Conservation (phyloP, 2,113 vertebrate species). For the Suncus etruscus region DNA sequence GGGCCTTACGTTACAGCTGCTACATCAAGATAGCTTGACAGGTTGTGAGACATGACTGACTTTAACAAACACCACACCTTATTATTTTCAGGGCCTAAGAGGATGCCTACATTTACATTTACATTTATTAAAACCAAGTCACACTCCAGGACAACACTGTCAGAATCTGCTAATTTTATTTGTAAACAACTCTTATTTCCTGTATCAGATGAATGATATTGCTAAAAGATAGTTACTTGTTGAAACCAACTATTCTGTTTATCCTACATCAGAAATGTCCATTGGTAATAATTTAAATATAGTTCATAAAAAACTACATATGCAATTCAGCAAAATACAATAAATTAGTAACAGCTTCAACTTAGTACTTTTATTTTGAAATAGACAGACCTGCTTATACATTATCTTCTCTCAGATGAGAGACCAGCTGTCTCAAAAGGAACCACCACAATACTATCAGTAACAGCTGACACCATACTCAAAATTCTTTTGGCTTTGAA, state of each 20-base stretch:
- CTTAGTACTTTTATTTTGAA: conserved; percentile 82
- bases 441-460: conserved; percentile 85
- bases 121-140: conserved; percentile 35
- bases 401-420: conserved; percentile 81
- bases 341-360: conserved; percentile 81
- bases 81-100: conserved; percentile 26
- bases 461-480: conserved; percentile 88
- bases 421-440: conserved; percentile 87
- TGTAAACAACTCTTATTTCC: conserved; percentile 52
- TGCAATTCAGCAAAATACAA: conserved; percentile 77
- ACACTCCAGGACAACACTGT: conserved; percentile 60
- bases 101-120: conserved; percentile 67
- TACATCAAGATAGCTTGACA: conserved; percentile 84
- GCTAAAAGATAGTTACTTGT: conserved; percentile 40
- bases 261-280: conserved; percentile 26
- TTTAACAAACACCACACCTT: conserved; percentile 77
- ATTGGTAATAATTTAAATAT: conserved; percentile 7
- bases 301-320: conserved; percentile 78
- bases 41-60: conserved; percentile 82
- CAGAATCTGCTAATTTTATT: conserved; percentile 58
- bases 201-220: conserved; percentile 30
- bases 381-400: conserved; percentile 79
- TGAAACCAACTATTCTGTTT: conserved; percentile 39
- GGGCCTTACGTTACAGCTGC: conserved; percentile 89
- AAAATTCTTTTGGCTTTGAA: conserved; percentile 83